phyloP scores from a whole-genome alignment of 2,888 invertebrate genomes.

The Neoaliturus tenellus region DNA sequence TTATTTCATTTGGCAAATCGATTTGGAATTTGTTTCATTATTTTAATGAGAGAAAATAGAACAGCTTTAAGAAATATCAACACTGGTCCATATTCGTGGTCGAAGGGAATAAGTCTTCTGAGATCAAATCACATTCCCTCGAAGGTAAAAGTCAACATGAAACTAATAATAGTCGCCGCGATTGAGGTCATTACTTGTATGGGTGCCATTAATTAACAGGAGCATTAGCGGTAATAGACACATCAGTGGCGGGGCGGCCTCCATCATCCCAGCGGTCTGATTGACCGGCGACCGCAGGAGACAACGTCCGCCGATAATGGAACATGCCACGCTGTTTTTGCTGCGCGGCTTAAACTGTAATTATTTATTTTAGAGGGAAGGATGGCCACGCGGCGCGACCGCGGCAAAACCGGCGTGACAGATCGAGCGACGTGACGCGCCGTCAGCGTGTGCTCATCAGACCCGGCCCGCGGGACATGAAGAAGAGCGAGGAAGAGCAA shows the following conservation, averaged over 20 bases:
- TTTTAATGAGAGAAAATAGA: no score
- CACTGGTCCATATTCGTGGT: no score
- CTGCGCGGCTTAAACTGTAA: conserved; percentile 57
- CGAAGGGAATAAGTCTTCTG: no score
- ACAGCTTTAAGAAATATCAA: no score
- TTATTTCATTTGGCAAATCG: no score
- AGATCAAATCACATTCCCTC: no score
- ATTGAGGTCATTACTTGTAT: conserved; percentile 11
- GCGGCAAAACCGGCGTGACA: conserved; percentile 65
- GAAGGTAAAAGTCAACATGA: conserved; percentile 8
- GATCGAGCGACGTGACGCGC: conserved; percentile 63
- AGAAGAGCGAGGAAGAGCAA: no score
- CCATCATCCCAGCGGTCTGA: background rate
- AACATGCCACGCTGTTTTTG: conserved; percentile 59
- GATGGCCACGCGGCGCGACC: conserved; percentile 14
- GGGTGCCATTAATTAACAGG: conserved; percentile 38
- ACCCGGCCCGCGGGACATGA: no score
- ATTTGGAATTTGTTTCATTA: no score
- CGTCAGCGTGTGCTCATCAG: conserved; percentile 40
- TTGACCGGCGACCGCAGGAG: conserved; percentile 24
- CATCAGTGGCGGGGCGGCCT: conserved; percentile 13
- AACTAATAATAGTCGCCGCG: conserved; percentile 20
- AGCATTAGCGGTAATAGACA: conserved; percentile 50
- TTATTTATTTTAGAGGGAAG: conserved; percentile 53
- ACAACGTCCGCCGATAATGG: conserved; percentile 45